Conservation (phyloP, 2,113 vertebrate genomes). For the Leptobrachium leishanense region DNA sequence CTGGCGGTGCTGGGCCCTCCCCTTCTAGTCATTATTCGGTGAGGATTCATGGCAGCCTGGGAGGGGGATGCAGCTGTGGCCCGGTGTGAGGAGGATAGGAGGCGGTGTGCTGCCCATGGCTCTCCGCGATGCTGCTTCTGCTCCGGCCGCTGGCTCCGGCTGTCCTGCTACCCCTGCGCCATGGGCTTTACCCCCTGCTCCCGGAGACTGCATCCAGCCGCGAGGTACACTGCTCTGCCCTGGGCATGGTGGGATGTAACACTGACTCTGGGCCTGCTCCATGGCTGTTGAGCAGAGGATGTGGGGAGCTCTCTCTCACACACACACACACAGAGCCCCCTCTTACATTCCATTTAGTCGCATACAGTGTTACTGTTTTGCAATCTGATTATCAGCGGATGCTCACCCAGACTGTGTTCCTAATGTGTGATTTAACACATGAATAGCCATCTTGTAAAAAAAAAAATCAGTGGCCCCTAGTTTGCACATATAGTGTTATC, state of each 20-base stretch:
- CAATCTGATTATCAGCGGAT: too few relatives aligned
- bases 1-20: slow-evolving; percentile 20
- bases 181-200: neutral
- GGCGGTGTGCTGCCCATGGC: neutral
- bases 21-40: neutral
- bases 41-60: slow-evolving; percentile 5
- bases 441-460: too few relatives aligned
- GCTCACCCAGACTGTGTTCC: too few relatives aligned
- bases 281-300: too few relatives aligned
- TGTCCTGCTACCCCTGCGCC: neutral
- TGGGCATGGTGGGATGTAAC: neutral
- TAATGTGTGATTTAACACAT: too few relatives aligned
- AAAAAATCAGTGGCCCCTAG: too few relatives aligned
- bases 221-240: neutral
- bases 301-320: too few relatives aligned
- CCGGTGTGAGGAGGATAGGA: neutral
- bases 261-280: too few relatives aligned
- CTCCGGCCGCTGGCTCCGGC: neutral
- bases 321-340: too few relatives aligned
- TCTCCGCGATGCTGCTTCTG: neutral
- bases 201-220: slow-evolving; percentile 16
- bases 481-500: too few relatives aligned
- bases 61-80: neutral
- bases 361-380: too few relatives aligned
- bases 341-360: too few relatives aligned